Evolutionary conservation across 1,140 invertebrate species (phyloP).

Genomic region (Procambarus virginalis): DNA sequence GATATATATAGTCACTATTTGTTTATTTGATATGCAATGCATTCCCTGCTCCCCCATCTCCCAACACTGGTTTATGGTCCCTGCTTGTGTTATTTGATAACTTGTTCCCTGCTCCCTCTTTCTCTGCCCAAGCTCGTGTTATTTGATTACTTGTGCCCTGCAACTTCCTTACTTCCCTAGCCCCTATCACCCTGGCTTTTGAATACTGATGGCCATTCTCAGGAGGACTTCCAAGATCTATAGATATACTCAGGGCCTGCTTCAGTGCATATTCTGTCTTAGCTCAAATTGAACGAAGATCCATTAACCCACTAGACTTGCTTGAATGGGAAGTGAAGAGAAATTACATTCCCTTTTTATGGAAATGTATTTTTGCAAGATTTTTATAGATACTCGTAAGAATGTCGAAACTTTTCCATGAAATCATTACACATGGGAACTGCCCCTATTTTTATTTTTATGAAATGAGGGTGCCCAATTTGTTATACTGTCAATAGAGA

Average conservation of each 20-base stretch:
- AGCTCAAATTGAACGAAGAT: slow-evolving; percentile 17
- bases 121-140: background rate
- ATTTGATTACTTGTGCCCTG: background rate
- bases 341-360: background rate
- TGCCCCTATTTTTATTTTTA: background rate
- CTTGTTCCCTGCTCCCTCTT: background rate
- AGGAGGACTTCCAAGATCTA: slow-evolving; percentile 53
- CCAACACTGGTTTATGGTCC: too few relatives aligned
- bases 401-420: background rate
- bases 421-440: background rate
- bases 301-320: background rate
- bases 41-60: too few relatives aligned
- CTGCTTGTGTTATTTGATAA: too few relatives aligned
- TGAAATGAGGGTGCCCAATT: background rate
- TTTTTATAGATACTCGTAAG: slow-evolving; percentile 24
- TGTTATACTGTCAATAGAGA: background rate
- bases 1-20: background rate
- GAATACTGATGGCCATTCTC: slow-evolving; percentile 34
- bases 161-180: too few relatives aligned
- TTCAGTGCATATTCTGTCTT: slow-evolving; percentile 39
- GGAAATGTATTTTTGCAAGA: slow-evolving; percentile 39
- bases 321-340: background rate
- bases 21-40: too few relatives aligned
- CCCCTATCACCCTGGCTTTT: background rate
- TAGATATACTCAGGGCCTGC: slow-evolving; percentile 38